Base-by-base conservation (phyloP, 2,113 vertebrate species). In the Trematocara zebra region DNA sequence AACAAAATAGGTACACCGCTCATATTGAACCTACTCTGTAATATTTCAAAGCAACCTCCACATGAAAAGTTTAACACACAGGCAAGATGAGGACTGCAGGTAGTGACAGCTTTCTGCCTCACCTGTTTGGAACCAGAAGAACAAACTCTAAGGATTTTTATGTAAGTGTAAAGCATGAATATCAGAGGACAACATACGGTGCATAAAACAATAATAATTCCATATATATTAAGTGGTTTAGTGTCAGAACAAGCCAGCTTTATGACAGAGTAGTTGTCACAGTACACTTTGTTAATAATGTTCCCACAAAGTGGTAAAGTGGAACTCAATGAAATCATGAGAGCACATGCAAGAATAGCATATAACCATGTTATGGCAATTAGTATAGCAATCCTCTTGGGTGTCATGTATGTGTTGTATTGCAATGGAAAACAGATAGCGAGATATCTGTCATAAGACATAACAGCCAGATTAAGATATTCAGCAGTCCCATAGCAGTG, bases 361-460 rank as follows among this genome's bases (percentile, higher is more conserved):
- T 33, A 47, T 9, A 56, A 6, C 84, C 84, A 85, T 1, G 51
- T 11, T 7, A 85, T 10, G 9, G 51, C 78, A 15, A 80, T 26
- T 4, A 85, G 78, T 2, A 57, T 8, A 3, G 37, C 49, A 8
- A 14, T 64, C 37, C 23, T 80, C 15, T 14, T 54, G 7, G 81
- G 78, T 0, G 92, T 95, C 67, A 96, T 92, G 78, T 81, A 11
- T 85, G 23, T 86, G 53, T 92, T 85, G 61, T 96, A 96, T 37
- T 92, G 92, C 59, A 96, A 79, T 51, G 95, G 95, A 28, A 81
- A 88, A 52, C 95, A 96, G 67, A 96, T 94, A 10, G 95, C 93
- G 2, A 95, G 87, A 72, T 94, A 96, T 3, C 95, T 67, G 81
- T 96, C 95, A 35, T 96, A 96, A 3, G 95, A 94, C 94, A 96